Evolutionary conservation across 2,797 vertebrate genomes (phyloP).

Genomic region (Muscicapa comitata): DNA sequence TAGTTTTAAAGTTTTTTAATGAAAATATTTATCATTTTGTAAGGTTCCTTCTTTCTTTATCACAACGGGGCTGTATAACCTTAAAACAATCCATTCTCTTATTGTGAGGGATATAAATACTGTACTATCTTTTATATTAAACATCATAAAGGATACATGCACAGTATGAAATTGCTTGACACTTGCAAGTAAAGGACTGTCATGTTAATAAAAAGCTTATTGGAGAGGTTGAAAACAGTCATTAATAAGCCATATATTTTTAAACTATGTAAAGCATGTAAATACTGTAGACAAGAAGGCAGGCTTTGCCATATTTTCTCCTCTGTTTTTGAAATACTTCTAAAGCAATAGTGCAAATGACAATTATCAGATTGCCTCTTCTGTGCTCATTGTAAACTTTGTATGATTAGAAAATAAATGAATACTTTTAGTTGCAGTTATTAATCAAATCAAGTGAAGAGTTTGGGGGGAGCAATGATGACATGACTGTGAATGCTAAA

Average conservation of each 20-base stretch:
- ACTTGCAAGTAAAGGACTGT: conserved; percentile 62
- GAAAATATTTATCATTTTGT: conserved; percentile 86
- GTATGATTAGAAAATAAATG: not conserved
- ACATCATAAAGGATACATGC: conserved; percentile 65
- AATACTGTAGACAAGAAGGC: conserved; percentile 63
- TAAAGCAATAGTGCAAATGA: conserved; percentile 34
- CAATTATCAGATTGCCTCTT: not conserved
- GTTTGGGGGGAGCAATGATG: not conserved
- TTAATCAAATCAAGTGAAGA: not conserved
- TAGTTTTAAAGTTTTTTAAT: conserved; percentile 87
- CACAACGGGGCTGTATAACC: conserved; percentile 69
- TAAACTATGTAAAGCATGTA: conserved; percentile 72
- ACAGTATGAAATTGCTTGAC: conserved; percentile 34
- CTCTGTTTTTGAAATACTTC: conserved; percentile 6
- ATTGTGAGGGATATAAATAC: conserved; percentile 75
- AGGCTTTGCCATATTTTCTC: conserved; percentile 63
- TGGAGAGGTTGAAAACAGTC: conserved; percentile 67
- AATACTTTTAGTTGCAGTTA: not conserved
- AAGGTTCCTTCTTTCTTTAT: conserved; percentile 79
- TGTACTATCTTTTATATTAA: conserved; percentile 72
- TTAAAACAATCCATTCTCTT: conserved; percentile 78
- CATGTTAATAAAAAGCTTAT: conserved; percentile 71
- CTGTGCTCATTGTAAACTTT: not conserved
- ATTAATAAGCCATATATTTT: conserved; percentile 78
- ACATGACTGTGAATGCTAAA: fast-evolving